phyloP scores from a whole-genome alignment of 2,797 vertebrate genomes.

The Fistularia commersonii region DNA sequence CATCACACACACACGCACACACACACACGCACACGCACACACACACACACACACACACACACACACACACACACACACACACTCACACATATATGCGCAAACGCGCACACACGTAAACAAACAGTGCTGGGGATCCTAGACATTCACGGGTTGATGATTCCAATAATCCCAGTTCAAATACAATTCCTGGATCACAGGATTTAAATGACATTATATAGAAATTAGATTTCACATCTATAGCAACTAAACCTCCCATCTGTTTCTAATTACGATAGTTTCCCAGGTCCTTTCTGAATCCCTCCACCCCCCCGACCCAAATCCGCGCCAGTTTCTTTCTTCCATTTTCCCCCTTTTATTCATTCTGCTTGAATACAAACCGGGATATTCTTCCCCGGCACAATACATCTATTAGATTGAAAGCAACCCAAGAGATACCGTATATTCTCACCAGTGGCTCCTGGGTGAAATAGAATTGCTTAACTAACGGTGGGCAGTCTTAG shows the following conservation, averaged over 20 bases:
- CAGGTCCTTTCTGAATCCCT: constrained; percentile 1
- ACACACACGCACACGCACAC: too few species aligned
- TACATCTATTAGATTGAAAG: constrained; percentile 76
- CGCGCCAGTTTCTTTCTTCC: constrained; percentile 47
- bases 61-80: constrained; percentile 9
- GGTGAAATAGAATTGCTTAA: constrained; percentile 63
- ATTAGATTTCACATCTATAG: constrained; percentile 74
- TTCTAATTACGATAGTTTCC: constrained; percentile 66
- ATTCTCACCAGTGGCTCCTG: constrained; percentile 65
- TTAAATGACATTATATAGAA: constrained; percentile 79
- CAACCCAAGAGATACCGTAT: constrained; percentile 62
- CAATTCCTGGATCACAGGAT: constrained; percentile 73
- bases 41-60: constrained; percentile 6
- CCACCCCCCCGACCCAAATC: constrained; percentile 24
- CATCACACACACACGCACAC: background rate
- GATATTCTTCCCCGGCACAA: constrained; percentile 66
- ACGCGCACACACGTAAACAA: constrained; percentile 22
- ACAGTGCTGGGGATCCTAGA: constrained; percentile 53
- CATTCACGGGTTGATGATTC: constrained; percentile 73
- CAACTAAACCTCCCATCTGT: constrained; percentile 67
- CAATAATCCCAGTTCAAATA: constrained; percentile 75
- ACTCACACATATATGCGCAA: constrained; percentile 17
- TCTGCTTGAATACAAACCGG: constrained; percentile 64
- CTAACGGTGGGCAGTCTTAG: constrained; percentile 57
- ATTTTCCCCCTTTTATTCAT: constrained; percentile 63